A percentile compares a stretch with the other conserved stretches of the same genome.
These are phyloP conservation scores for Beris morrisii DNA, from an alignment of 2,888 invertebrate species.

Conservation along the genomic window DNA sequence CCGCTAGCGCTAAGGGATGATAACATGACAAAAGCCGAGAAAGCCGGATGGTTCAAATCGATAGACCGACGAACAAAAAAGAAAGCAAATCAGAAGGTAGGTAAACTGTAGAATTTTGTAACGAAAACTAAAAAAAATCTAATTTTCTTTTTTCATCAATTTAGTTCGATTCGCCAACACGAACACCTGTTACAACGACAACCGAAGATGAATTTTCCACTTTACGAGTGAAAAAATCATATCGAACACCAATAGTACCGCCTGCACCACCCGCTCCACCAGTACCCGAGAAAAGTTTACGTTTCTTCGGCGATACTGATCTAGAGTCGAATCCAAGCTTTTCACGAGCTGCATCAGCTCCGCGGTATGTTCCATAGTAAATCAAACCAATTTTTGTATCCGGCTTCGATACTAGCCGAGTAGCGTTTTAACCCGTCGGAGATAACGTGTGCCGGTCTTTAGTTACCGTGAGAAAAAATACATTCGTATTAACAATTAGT, in stretches of 20 bases:
- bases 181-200: slow-evolving; percentile 34
- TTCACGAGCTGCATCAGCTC: slow-evolving; percentile 50
- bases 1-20: slow-evolving; percentile 56
- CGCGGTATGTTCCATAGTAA: slow-evolving; percentile 43
- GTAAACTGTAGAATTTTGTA: slow-evolving; percentile 33
- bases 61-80: slow-evolving; percentile 73
- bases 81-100: slow-evolving; percentile 58
- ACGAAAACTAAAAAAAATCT: slow-evolving; percentile 45
- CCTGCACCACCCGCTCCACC: slow-evolving; percentile 32
- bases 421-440: too few species aligned
- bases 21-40: slow-evolving; percentile 56
- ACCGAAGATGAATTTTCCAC: slow-evolving; percentile 42
- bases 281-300: slow-evolving; percentile 64
- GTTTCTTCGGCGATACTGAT: slow-evolving; percentile 85
- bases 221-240: slow-evolving; percentile 34
- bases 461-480: too few species aligned
- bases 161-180: slow-evolving; percentile 40
- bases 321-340: slow-evolving; percentile 69
- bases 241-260: slow-evolving; percentile 41
- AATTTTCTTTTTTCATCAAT: background rate
- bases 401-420: too few species aligned
- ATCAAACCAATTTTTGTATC: too few species aligned
- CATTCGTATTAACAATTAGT: too few species aligned
- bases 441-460: too few species aligned
- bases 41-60: slow-evolving; percentile 79